Base-by-base conservation (phyloP, 2,888 invertebrate genomes). In the Arge pagana region DNA sequence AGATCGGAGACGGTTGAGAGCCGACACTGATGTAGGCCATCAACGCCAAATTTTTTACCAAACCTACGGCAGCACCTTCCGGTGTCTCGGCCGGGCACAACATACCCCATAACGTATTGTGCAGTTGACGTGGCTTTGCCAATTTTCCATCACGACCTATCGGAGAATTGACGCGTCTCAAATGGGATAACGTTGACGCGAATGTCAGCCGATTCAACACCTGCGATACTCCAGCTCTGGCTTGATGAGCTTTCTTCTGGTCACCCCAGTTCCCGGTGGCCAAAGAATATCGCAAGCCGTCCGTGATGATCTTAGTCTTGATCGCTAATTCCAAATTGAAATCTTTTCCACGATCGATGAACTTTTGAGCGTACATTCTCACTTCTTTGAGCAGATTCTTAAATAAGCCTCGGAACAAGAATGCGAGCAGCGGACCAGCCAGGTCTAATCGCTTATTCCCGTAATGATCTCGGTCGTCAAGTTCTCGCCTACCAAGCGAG, bases 231-330 rank as follows among this genome's bases (percentile, higher is more conserved):
- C 96, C 96, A 63, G 96, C 96, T 78, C 96, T 83, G 16, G 95
- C 97, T 79, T 96, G 96, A 86, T 99, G 98, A 51, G 99, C 99
- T 76, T 99, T 99, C 78, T 99, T 99, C 79, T 99, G 99, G 76
- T 99, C 99, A 40, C 99, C 99, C 99, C 99, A 99, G 78, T 99
- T 99, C 28, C 99, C 99, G 24, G 99, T 99, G 63, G 99, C 99
- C 65, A 99, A 82, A 0, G 99, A 99, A 74, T 99, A 99, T 64
- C 96, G 84, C 50, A 99, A 80, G 23, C 99, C 99, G 75, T 99
- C 97, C 1, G 99, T 98, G 55, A 99, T 98, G 50, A 97, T 93
- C 74, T 96, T 90, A 0, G 98, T 97, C 79, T 96, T 97, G 49
- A 98, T 96, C 16, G 94, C 93, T 54, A 96, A 80, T 76, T 99